These are phyloP conservation scores for Sesia bembeciformis DNA, from an alignment of 2,888 invertebrate species.

Conservation along the genomic window DNA sequence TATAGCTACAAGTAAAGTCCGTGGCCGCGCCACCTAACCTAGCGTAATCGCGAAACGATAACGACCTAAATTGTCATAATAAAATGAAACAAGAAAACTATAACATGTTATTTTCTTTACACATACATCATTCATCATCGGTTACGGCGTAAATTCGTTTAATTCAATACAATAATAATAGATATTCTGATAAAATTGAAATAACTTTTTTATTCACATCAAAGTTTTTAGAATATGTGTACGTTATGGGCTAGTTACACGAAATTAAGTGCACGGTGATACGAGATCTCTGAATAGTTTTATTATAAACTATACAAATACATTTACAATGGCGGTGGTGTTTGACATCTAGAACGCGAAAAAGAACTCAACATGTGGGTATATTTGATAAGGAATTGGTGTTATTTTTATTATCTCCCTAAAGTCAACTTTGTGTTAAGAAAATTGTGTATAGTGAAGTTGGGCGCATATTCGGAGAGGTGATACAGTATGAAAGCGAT, in stretches of 20 bases:
- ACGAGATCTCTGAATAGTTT: conserved; percentile 30
- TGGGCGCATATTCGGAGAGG: conserved; percentile 59
- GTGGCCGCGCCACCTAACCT: conserved; percentile 68
- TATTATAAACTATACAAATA: conserved; percentile 5
- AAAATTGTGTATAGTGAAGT: conserved; percentile 31
- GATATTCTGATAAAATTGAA: conserved; percentile 69
- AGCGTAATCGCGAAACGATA: conserved; percentile 66
- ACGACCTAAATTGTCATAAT: conserved; percentile 60
- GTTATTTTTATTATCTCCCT: conserved; percentile 15
- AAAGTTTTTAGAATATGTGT: conserved; percentile 70
- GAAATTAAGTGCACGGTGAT: conserved; percentile 58
- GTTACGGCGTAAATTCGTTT: conserved; percentile 63
- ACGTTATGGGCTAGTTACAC: conserved; percentile 53
- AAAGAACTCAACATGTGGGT: neutral
- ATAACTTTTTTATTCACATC: conserved; percentile 66
- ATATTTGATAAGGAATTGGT: conserved; percentile 8
- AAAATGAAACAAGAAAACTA: conserved; percentile 60
- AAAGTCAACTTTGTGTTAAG: conserved; percentile 9
- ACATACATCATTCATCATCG: conserved; percentile 41
- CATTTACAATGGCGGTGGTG: conserved; percentile 5
- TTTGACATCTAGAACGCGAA: conserved; percentile 1
- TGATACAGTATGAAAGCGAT: conserved; percentile 45
- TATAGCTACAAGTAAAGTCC: conserved; percentile 47
- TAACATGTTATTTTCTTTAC: conserved; percentile 39
- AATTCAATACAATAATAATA: conserved; percentile 59